Conservation (phyloP, 2,113 vertebrate genomes). For the Mohoua ochrocephala region DNA sequence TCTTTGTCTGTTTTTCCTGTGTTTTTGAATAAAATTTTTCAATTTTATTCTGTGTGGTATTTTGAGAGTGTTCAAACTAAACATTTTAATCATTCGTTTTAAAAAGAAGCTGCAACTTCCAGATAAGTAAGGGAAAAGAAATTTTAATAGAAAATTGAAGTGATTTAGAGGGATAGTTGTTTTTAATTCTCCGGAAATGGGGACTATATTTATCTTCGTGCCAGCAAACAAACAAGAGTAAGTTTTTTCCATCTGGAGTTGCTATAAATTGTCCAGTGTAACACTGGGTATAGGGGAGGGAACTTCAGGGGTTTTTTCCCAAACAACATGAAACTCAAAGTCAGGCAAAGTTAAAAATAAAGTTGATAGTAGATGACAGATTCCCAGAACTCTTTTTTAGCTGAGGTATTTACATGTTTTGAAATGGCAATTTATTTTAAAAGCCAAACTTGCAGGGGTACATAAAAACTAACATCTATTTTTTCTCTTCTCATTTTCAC, state of each 20-base stretch:
- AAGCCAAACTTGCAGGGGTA: neutral
- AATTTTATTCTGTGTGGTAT: neutral
- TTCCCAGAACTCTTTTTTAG: slow-evolving; percentile 34
- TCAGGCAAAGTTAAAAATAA: slow-evolving; percentile 23
- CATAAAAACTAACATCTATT: neutral
- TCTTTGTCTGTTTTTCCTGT: neutral
- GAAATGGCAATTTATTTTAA: neutral
- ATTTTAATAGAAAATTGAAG: neutral
- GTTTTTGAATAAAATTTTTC: slow-evolving; percentile 44
- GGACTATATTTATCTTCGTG: slow-evolving; percentile 23
- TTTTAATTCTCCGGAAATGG: neutral
- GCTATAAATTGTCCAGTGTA: neutral
- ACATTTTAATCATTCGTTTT: neutral
- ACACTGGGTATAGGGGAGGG: neutral
- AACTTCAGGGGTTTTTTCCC: neutral
- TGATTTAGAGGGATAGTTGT: neutral
- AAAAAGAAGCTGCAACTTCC: neutral
- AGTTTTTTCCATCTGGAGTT: slow-evolving; percentile 23
- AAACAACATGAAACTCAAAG: neutral
- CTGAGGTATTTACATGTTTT: neutral
- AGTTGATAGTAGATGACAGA: neutral
- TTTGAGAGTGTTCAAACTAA: neutral
- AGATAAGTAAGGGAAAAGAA: neutral
- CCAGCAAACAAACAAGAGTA: neutral
- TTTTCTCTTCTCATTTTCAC: neutral